Percentiles rank a stretch among this genome's conserved stretches.
These are phyloP conservation scores for Aleiodes testaceus DNA, from an alignment of 2,888 invertebrate species.

Conservation along the genomic window DNA sequence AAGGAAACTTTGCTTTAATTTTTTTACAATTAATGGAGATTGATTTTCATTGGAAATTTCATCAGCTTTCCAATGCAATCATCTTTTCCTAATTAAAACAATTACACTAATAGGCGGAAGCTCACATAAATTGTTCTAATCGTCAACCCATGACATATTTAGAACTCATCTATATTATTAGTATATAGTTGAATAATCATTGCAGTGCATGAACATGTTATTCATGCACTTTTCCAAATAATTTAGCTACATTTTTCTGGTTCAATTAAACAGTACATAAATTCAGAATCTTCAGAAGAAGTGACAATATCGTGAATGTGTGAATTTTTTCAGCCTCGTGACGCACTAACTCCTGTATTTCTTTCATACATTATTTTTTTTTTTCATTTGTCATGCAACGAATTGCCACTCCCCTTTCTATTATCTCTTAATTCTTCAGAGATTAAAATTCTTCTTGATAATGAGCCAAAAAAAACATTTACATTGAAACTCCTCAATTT, in stretches of 20 bases:
- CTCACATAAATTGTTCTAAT: neutral
- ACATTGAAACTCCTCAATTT: too few relatives aligned
- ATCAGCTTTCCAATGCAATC: too few relatives aligned
- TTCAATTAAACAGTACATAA: neutral
- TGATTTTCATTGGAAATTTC: too few relatives aligned
- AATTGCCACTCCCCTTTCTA: too few relatives aligned
- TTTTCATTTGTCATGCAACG: neutral
- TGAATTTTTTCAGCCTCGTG: conserved; percentile 30
- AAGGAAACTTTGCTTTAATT: too few relatives aligned
- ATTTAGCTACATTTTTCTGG: neutral
- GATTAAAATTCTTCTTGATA: too few relatives aligned
- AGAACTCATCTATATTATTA: neutral
- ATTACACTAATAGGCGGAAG: conserved; percentile 5
- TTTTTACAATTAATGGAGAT: too few relatives aligned
- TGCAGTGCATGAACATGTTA: too few relatives aligned
- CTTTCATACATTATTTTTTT: neutral
- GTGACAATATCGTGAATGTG: conserved; percentile 13
- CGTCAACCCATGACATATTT: neutral
- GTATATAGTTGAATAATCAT: conserved; percentile 15
- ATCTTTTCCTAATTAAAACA: conserved; percentile 14
- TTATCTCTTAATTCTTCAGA: too few relatives aligned
- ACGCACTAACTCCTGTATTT: neutral
- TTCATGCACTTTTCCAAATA: too few relatives aligned
- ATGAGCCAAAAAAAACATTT: too few relatives aligned
- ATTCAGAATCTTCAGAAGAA: neutral